Conservation (phyloP, 2,888 invertebrate genomes). For the Hypsopygia costalis region DNA sequence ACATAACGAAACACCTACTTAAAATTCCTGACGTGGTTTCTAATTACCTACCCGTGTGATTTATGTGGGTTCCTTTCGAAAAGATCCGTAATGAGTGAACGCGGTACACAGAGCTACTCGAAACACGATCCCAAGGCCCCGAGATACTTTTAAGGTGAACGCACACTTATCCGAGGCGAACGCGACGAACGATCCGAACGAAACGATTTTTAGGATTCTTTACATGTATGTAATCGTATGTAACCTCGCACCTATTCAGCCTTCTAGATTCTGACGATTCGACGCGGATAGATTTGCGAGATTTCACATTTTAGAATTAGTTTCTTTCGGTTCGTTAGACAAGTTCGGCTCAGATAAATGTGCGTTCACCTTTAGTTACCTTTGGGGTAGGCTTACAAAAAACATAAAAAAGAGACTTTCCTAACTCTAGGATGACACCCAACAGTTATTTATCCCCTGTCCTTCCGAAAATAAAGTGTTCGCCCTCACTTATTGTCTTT, state of each 20-base stretch:
- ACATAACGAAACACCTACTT: slow-evolving; percentile 3
- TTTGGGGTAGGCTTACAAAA: background rate
- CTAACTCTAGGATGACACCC: background rate
- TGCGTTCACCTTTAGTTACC: too few species aligned
- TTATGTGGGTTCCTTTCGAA: slow-evolving; percentile 16
- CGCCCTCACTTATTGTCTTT: background rate
- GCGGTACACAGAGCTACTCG: slow-evolving; percentile 1
- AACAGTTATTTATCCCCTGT: background rate
- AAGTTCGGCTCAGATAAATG: too few species aligned
- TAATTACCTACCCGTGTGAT: slow-evolving; percentile 20
- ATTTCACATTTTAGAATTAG: too few species aligned
- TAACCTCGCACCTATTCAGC: too few species aligned
- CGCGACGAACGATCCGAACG: too few species aligned
- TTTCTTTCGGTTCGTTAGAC: too few species aligned
- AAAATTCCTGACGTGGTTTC: slow-evolving; percentile 15
- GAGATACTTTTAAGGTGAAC: background rate
- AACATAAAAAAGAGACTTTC: background rate
- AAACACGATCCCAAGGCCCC: background rate
- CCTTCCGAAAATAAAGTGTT: background rate
- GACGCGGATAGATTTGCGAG: too few species aligned
- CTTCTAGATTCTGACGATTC: too few species aligned
- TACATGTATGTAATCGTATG: too few species aligned
- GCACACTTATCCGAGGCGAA: too few species aligned
- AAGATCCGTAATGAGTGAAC: slow-evolving; percentile 18
- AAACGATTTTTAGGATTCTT: too few species aligned